A percentile compares a stretch with the other conserved stretches of the same genome.
phyloP scores from a whole-genome alignment of 2,113 vertebrate species.

The Hoplias malabaricus region DNA sequence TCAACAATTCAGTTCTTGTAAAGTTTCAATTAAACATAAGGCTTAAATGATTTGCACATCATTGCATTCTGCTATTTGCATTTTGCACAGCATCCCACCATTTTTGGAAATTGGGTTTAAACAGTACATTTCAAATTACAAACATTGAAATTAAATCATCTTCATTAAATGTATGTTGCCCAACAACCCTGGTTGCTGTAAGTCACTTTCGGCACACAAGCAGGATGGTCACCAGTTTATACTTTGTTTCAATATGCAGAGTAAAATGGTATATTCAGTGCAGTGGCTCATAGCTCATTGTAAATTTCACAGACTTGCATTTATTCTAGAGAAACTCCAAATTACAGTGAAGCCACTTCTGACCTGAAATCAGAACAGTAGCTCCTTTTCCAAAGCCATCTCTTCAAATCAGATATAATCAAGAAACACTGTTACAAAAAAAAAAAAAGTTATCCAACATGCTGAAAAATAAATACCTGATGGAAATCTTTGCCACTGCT shows the following conservation, averaged over 20 bases:
- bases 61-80: too few relatives aligned
- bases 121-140: too few relatives aligned
- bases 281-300: too few relatives aligned
- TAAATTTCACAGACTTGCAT: background rate
- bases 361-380: background rate
- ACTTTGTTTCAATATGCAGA: background rate
- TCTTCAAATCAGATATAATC: background rate
- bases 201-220: background rate
- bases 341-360: background rate
- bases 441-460: background rate
- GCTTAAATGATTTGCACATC: too few relatives aligned
- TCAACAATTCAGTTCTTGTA: too few relatives aligned
- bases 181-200: background rate
- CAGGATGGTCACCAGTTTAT: too few relatives aligned
- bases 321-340: background rate
- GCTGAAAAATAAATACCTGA: constrained; percentile 81
- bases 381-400: background rate
- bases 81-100: too few relatives aligned
- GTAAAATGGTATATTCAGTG: too few relatives aligned
- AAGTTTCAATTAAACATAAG: too few relatives aligned
- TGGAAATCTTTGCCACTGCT: constrained; percentile 99
- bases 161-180: too few relatives aligned
- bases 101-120: too few relatives aligned
- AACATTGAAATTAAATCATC: too few relatives aligned
- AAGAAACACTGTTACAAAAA: background rate